phyloP scores from a whole-genome alignment of 2,888 invertebrate species.

The Ophion costatus region DNA sequence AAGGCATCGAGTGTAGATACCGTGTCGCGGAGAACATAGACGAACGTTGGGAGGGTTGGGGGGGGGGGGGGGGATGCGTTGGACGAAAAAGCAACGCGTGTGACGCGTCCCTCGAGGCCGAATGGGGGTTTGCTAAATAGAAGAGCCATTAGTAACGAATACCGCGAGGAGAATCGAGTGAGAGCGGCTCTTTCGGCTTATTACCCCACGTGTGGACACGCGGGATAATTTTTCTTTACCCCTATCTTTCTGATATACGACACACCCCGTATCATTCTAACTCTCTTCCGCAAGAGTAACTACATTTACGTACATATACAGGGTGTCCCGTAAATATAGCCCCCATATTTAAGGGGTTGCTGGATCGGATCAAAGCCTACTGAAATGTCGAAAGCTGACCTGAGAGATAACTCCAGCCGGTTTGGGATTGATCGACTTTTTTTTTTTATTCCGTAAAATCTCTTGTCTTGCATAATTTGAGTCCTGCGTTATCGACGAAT shows the following conservation, averaged over 20 bases:
- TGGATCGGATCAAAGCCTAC: too few species aligned
- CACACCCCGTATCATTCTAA: constrained; percentile 19
- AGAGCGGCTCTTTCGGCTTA: constrained; percentile 44
- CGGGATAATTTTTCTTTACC: constrained; percentile 57
- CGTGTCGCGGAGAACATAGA: constrained; percentile 34
- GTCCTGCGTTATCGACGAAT: too few species aligned
- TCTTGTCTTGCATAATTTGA: too few species aligned
- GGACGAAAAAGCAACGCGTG: constrained; percentile 72
- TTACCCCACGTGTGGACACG: constrained; percentile 54
- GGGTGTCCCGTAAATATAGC: background rate
- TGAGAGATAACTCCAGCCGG: too few species aligned
- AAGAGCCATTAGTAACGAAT: constrained; percentile 81
- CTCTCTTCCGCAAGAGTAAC: constrained; percentile 33
- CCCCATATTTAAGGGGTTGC: too few species aligned
- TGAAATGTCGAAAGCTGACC: too few species aligned
- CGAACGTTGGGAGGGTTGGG: background rate
- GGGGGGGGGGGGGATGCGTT: background rate
- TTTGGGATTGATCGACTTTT: too few species aligned
- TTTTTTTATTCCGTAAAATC: too few species aligned
- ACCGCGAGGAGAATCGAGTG: constrained; percentile 69
- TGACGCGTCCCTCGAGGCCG: constrained; percentile 78
- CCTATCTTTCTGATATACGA: constrained; percentile 47
- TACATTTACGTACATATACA: background rate
- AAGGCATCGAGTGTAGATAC: constrained; percentile 37
- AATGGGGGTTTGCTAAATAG: constrained; percentile 78